Evolutionary conservation across 2,888 invertebrate genomes (phyloP).

Genomic region (Pseudanteris insignis): DNA sequence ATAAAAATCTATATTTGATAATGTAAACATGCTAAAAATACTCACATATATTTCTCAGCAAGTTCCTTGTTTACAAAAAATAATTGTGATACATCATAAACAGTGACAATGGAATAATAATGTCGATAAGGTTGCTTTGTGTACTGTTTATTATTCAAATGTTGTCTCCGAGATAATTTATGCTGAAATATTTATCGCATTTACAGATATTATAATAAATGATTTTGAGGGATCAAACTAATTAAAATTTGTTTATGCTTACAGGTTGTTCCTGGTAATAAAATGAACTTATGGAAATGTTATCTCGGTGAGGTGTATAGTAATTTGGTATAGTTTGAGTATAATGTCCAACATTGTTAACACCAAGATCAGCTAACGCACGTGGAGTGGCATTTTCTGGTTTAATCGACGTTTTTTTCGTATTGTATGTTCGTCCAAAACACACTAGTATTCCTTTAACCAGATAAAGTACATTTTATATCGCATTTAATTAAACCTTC

Average conservation of each 20-base stretch:
- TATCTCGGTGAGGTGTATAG: constrained; percentile 57
- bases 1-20: no score
- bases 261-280: constrained; percentile 80
- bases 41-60: constrained; percentile 83
- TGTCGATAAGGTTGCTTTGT: constrained; percentile 57
- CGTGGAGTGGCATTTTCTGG: constrained; percentile 82
- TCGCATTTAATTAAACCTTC: no score
- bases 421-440: constrained; percentile 80
- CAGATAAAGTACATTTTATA: no score
- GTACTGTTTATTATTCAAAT: constrained; percentile 52
- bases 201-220: neutral
- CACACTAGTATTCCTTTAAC: constrained; percentile 78
- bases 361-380: constrained; percentile 78
- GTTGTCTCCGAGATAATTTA: constrained; percentile 56
- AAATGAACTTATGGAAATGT: constrained; percentile 76
- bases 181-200: constrained; percentile 16
- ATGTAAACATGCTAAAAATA: constrained; percentile 18
- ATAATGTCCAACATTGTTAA: constrained; percentile 68
- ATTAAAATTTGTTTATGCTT: no score
- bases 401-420: constrained; percentile 75
- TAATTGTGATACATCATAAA: constrained; percentile 79
- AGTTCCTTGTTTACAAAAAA: constrained; percentile 83
- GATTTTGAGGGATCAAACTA: no score
- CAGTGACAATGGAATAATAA: constrained; percentile 72
- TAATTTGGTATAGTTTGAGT: constrained; percentile 69